Conservation (phyloP, 2,797 vertebrate genomes). For the Lepilemur ruficaudatus region DNA sequence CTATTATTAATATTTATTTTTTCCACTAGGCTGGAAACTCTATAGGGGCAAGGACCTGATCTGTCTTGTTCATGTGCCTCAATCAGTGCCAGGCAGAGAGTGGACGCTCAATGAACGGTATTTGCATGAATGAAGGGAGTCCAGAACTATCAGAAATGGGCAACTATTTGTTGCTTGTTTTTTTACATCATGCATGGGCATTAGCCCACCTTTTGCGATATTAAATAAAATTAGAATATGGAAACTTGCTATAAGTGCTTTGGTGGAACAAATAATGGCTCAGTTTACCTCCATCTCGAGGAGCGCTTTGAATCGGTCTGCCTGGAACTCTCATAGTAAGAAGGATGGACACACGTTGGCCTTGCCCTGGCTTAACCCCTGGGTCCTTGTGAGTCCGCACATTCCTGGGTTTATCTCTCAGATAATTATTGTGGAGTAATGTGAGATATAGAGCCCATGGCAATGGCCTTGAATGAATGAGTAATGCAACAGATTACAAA, state of each 20-base stretch:
- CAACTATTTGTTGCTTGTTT: not conserved
- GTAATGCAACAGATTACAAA: not conserved
- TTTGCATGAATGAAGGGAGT: not conserved
- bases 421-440: not conserved
- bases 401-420: conserved; percentile 50
- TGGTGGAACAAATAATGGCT: not conserved
- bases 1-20: not conserved
- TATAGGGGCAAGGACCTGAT: not conserved
- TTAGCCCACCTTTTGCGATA: not conserved
- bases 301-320: not conserved
- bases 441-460: not conserved
- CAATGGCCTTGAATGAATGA: conserved; percentile 42
- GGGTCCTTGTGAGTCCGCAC: not conserved
- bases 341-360: not conserved
- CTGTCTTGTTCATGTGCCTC: not conserved
- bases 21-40: not conserved
- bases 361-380: not conserved
- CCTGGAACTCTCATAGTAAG: not conserved
- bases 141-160: not conserved
- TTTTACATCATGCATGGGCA: not conserved
- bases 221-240: not conserved
- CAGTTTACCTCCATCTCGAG: not conserved
- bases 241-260: not conserved
- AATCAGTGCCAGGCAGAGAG: not conserved
- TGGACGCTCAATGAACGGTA: no score